A percentile compares a stretch with the other conserved stretches of the same genome.
Conservation (phyloP, 2,888 invertebrate species). For the Caenorhabditis imperialis region DNA sequence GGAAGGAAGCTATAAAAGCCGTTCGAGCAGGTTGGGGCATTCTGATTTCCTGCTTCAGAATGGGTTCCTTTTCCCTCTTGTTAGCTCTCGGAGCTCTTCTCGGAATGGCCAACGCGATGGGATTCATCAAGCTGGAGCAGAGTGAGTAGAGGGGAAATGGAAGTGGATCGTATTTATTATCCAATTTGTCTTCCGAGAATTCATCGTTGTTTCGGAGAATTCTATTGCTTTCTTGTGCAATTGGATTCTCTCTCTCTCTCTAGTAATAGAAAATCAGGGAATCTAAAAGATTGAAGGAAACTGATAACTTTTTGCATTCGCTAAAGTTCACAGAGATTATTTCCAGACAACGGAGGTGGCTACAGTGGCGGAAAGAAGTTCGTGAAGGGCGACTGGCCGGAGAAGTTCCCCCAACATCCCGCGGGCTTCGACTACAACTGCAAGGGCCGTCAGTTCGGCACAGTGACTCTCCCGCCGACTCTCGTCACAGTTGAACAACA, state of each 20-base stretch:
- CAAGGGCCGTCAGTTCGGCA: background rate
- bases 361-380: too few species aligned
- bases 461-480: background rate
- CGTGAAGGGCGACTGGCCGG: conserved; percentile 35
- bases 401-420: conserved; percentile 24
- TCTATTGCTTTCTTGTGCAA: too few species aligned
- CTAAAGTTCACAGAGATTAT: too few species aligned
- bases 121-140: conserved; percentile 5
- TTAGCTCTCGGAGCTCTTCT: conserved; percentile 3
- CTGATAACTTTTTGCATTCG: too few species aligned
- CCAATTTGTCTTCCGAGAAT: too few species aligned
- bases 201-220: too few species aligned
- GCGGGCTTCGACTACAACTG: conserved; percentile 27
- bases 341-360: too few species aligned
- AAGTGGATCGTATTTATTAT: background rate
- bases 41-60: conserved; percentile 14
- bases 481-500: conserved; percentile 12
- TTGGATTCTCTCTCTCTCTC: too few species aligned
- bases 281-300: too few species aligned
- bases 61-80: background rate
- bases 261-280: too few species aligned
- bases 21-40: conserved; percentile 7
- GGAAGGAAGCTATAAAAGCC: conserved; percentile 27
- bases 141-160: conserved; percentile 4
- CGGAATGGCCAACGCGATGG: conserved; percentile 5